phyloP scores from a whole-genome alignment of 2,113 vertebrate genomes.

The Acrocephalus kingi region DNA sequence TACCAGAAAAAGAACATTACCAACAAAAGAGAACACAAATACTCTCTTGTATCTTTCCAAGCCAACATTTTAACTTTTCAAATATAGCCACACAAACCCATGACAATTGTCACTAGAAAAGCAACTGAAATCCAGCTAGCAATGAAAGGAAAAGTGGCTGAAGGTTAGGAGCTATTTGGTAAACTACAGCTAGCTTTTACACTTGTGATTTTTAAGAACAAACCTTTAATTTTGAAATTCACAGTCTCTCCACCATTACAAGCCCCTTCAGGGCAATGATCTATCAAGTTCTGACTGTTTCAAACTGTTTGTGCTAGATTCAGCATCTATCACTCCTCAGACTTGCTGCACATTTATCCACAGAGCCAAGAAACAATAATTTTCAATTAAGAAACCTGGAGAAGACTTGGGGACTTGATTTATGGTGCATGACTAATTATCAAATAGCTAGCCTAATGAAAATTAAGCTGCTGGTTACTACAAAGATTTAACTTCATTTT shows the following conservation, averaged over 20 bases:
- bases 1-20: slow-evolving; percentile 3
- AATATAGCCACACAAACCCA: background rate
- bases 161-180: slow-evolving; percentile 49
- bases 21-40: slow-evolving; percentile 13
- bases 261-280: slow-evolving; percentile 90
- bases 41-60: slow-evolving; percentile 2
- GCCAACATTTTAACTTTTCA: slow-evolving; percentile 36
- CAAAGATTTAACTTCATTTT: slow-evolving; percentile 87
- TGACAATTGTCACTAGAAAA: background rate
- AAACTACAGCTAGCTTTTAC: slow-evolving; percentile 53
- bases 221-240: slow-evolving; percentile 85
- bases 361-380: slow-evolving; percentile 87
- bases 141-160: slow-evolving; percentile 11
- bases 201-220: slow-evolving; percentile 75
- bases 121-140: background rate
- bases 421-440: slow-evolving; percentile 96
- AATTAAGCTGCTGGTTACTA: slow-evolving; percentile 85
- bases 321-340: slow-evolving; percentile 90
- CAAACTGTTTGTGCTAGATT: slow-evolving; percentile 93
- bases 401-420: slow-evolving; percentile 94
- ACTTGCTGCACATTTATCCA: slow-evolving; percentile 84
- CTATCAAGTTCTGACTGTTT: slow-evolving; percentile 93
- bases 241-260: slow-evolving; percentile 77
- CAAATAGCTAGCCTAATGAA: slow-evolving; percentile 86
- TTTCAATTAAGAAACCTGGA: slow-evolving; percentile 96